Evolutionary conservation across 2,797 vertebrate species (phyloP), one percentile per base, ranked within the genome.

Genomic region (Arctocebus calabarensis): DNA sequence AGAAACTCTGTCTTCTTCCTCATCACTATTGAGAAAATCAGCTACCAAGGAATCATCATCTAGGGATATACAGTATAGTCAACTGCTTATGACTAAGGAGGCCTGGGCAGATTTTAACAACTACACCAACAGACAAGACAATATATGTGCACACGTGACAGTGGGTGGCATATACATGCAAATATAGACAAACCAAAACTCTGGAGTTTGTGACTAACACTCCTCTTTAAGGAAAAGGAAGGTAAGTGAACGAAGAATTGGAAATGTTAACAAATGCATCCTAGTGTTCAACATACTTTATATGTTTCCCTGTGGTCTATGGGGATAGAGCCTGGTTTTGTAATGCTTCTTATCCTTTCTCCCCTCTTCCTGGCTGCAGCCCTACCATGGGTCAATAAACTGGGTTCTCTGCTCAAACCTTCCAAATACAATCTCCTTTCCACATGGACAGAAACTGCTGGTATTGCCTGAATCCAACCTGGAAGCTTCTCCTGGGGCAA

Each of bases 1-100:
- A 48, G 99, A 98, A 25, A 99, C 99, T 90, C 98, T 98, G 96
- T 99, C 99, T 14, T 97, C 98, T 59, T 99, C 97, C 34, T 99
- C 98, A 10, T 99, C 99, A 79, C 99, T 99, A 5, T 98, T 90
- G 94, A 99, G 98, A 71, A 99, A 98, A 97, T 99, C 99, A 0
- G 98, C 98, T 81, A 98, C 86, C 4, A 96, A 96, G 97, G 98
- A 98, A 0, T 97, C 74, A 34, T 98, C 7, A 64, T 17, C 98
- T 97, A 96, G 95, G 97, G 92, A 77, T 5, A 48, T 0, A 81
- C 2, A 96, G 48, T 48, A 83, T 27, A 94, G 29, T 34, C 84
- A 77, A 19, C 43, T 40, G 32, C n/a, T 95, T 71, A 92, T 4
- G 22, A 78, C 34, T 34, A 13, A 52, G 37, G 22, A 82, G 85